Evolutionary conservation across 2,797 vertebrate genomes (phyloP), one percentile per base, ranked within the genome.

Genomic region (Melanotaenia boesemani): DNA sequence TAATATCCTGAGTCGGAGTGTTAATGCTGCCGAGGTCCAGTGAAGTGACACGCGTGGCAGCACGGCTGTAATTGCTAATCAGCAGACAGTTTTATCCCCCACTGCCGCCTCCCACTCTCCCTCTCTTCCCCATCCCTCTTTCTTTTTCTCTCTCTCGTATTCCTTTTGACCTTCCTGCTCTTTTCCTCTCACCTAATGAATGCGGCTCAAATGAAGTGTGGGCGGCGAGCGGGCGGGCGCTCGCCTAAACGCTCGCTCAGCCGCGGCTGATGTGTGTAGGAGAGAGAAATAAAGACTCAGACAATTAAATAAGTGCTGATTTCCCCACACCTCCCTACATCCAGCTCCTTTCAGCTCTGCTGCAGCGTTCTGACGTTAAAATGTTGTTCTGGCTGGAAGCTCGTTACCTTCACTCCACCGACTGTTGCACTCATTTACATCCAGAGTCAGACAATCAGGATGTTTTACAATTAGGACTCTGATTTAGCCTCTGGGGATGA

Each of bases 51-150:
- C 88, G 86, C 86, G 88, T 91, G 77, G 86, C 88, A 86, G 87
- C 86, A 24, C 81, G 48, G 57, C 87, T 84, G 77, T 93, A 94
- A 94, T 95, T 94, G 92, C 93, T 95, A 95, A 95, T 95, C 94
- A 95, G 90, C 16, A 76, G 93, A 91, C 91, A 86, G 90, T 93
- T 93, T 91, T 92, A 93, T 91, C 87, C 78, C 77, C 78, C 74
- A 1, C 54, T 73, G 1, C 64, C 76, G 1, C 57, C 34, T 0
- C 15, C 46, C 7, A 3, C 60, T 9, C 9, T 7, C 1, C 54
- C 55, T 37, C 58, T 34, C 70, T 26, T 12, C 16, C 8, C 1
- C 57, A 46, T 41, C 50, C 28, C 34, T 44, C 70, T 22, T 58
- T 2, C 50, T 56, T 59, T 67, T n/a, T 59, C 39, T 63, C 69